Conservation (phyloP, 2,113 vertebrate species). For the Pituophis catenifer region DNA sequence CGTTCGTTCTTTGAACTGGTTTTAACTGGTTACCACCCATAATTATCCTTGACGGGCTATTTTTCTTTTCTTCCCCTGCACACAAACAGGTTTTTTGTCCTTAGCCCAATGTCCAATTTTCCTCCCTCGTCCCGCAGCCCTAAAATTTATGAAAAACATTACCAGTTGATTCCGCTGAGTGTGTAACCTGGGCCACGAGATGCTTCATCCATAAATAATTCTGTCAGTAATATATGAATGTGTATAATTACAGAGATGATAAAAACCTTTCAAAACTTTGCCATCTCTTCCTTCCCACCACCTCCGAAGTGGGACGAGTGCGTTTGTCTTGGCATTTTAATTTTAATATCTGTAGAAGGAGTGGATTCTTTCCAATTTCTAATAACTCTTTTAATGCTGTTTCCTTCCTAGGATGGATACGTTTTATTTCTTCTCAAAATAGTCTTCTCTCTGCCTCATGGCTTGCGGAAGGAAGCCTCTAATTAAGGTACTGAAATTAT, state of each 20-base stretch:
- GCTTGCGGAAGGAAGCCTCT: constrained; percentile 14
- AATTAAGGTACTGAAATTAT: constrained; percentile 65
- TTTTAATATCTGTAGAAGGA: neutral
- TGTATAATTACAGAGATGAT: neutral
- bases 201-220: neutral
- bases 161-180: neutral
- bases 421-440: constrained; percentile 22
- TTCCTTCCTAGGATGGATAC: constrained; percentile 44
- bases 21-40: neutral
- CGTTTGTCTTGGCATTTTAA: constrained; percentile 31
- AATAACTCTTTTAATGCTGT: neutral
- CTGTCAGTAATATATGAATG: neutral
- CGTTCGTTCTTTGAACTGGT: neutral
- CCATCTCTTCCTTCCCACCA: neutral
- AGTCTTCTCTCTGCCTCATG: constrained; percentile 1
- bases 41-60: neutral
- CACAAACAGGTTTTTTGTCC: too few relatives aligned
- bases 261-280: neutral
- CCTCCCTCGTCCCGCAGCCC: too few relatives aligned
- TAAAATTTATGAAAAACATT: neutral
- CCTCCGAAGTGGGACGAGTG: neutral
- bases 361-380: constrained; percentile 1
- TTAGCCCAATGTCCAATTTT: neutral
- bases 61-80: neutral
- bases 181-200: neutral